These are phyloP conservation scores for Takifugu flavidus DNA, from an alignment of 2,113 vertebrate genomes.

Conservation along the genomic window DNA sequence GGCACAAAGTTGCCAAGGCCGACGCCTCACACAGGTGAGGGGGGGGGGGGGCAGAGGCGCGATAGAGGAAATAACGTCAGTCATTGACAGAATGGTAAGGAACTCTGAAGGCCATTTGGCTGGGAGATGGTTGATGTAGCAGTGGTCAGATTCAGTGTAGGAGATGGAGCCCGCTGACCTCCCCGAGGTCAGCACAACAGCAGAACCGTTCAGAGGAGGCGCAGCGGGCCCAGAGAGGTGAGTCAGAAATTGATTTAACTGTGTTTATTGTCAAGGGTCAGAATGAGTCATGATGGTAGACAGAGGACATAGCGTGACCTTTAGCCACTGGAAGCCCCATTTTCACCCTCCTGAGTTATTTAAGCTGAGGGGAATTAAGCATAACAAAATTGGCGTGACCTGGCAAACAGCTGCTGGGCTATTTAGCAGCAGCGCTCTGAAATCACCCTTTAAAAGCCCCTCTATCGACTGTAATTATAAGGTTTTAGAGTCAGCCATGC, in stretches of 20 bases:
- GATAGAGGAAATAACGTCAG: constrained; percentile 48
- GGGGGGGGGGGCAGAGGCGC: constrained; percentile 33
- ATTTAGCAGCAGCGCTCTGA: too few relatives aligned
- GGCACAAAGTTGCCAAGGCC: constrained; percentile 13
- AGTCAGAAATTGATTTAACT: constrained; percentile 4
- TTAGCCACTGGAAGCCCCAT: constrained; percentile 21
- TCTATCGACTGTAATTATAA: not conserved
- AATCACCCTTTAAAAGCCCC: not conserved
- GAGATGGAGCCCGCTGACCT: not conserved
- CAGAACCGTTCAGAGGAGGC: constrained; percentile 23
- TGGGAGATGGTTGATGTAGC: constrained; percentile 5
- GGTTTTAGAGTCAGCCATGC: too few relatives aligned
- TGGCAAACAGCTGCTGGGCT: constrained; percentile 5
- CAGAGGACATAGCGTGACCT: constrained; percentile 35
- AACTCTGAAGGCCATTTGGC: constrained; percentile 23
- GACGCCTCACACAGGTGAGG: constrained; percentile 48
- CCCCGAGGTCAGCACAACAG: not conserved
- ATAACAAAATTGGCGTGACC: constrained; percentile 25
- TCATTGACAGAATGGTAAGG: constrained; percentile 14
- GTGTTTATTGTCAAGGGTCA: not conserved
- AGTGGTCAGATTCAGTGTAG: constrained; percentile 9
- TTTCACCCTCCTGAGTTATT: constrained; percentile 42
- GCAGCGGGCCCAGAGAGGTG: constrained; percentile 36
- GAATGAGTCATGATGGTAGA: too few relatives aligned
- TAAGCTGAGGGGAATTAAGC: constrained; percentile 23